Conservation (phyloP, 1,140 invertebrate genomes). For the Drosophila nasuta region DNA sequence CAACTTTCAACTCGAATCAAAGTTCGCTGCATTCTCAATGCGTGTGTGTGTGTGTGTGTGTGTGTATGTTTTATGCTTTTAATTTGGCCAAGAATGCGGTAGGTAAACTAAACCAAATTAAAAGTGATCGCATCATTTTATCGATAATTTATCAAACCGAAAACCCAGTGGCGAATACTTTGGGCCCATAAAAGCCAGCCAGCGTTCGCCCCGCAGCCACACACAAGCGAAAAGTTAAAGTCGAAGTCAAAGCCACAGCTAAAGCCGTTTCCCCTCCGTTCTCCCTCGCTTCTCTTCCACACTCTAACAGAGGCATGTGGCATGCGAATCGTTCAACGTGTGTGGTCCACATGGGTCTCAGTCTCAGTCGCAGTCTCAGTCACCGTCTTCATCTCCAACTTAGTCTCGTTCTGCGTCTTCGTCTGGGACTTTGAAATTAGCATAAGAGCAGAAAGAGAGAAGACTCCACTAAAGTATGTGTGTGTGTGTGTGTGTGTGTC, state of each 20-base stretch:
- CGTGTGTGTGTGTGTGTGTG: conserved; percentile 20
- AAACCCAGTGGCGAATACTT: conserved; percentile 81
- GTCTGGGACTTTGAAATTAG: conserved; percentile 66
- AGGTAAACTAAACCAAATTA: conserved; percentile 83
- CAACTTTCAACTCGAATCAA: neutral
- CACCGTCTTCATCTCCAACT: conserved; percentile 11
- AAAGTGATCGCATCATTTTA: conserved; percentile 84
- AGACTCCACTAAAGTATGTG: neutral
- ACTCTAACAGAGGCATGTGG: conserved; percentile 49
- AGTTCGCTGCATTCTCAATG: conserved; percentile 25
- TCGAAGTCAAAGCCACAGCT: neutral
- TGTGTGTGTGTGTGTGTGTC: conserved; percentile 11
- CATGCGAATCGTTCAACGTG: conserved; percentile 73
- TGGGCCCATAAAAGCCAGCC: conserved; percentile 51
- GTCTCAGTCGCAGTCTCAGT: conserved; percentile 1
- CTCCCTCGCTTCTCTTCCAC: neutral
- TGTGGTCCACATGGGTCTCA: conserved; percentile 68
- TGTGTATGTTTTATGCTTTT: conserved; percentile 23
- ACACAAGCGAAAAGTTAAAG: too few relatives aligned
- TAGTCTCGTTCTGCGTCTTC: conserved; percentile 14
- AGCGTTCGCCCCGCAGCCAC: neutral
- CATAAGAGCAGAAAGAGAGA: conserved; percentile 63
- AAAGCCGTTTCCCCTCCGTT: too few relatives aligned
- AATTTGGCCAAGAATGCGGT: conserved; percentile 78
- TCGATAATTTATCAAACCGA: conserved; percentile 81